phyloP scores from a whole-genome alignment of 2,888 invertebrate genomes.

The Pilophorus perplexus region DNA sequence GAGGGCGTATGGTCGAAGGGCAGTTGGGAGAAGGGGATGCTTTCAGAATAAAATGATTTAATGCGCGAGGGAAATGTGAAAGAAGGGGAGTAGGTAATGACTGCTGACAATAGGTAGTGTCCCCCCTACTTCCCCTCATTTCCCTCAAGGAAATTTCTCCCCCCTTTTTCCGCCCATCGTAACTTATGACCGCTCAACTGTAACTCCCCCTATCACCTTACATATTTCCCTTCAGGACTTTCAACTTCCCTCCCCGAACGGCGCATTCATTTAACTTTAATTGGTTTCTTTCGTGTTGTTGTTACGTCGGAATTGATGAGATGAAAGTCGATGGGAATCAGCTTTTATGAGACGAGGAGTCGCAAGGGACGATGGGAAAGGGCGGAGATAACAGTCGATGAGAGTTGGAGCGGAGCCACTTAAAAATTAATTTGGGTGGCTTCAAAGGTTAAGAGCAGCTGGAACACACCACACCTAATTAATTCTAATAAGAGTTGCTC shows the following conservation, averaged over 20 bases:
- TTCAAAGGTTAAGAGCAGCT: conserved; percentile 24
- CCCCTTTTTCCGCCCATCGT: too few species aligned
- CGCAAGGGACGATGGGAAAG: background rate
- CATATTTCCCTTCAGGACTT: background rate
- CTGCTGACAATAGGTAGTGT: conserved; percentile 33
- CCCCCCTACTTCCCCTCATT: background rate
- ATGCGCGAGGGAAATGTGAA: background rate
- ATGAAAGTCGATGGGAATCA: background rate
- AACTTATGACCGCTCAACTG: conserved; percentile 13
- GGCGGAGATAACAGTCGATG: too few species aligned
- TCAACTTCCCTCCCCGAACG: background rate
- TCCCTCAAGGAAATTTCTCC: background rate
- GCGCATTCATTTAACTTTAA: conserved; percentile 34
- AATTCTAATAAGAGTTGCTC: conserved; percentile 7
- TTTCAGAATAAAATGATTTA: conserved; percentile 28
- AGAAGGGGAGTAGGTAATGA: conserved; percentile 19
- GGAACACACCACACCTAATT: background rate
- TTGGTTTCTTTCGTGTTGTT: conserved; percentile 29
- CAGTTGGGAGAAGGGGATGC: background rate
- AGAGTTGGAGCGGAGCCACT: conserved; percentile 10
- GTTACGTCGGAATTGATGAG: background rate
- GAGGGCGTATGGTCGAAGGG: background rate
- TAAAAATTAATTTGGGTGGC: conserved; percentile 30
- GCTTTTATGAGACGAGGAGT: background rate
- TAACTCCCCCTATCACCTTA: conserved; percentile 9